Percentiles rank a stretch among this genome's conserved stretches.
Conservation (phyloP, 2,888 invertebrate species). For the Cheilosia vernalis region DNA sequence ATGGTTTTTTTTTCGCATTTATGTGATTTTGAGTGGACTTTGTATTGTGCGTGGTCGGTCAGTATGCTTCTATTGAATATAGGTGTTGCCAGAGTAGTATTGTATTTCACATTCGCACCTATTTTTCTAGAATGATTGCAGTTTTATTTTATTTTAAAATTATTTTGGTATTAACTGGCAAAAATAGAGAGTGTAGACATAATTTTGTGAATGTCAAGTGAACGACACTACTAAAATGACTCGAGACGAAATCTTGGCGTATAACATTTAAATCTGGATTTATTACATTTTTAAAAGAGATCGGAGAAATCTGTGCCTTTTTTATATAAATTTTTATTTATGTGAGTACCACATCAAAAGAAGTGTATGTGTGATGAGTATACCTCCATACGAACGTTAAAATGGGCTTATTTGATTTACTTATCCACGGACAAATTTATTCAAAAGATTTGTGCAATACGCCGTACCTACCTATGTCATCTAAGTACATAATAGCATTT, state of each 20-base stretch:
- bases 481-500: no score
- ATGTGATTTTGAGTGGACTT: constrained; percentile 38
- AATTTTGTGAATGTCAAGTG: no score
- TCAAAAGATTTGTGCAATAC: no score
- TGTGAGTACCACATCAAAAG: no score
- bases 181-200: neutral
- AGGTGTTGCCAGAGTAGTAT: constrained; percentile 20
- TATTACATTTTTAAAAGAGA: neutral
- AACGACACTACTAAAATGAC: neutral
- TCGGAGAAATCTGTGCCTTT: no score
- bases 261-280: no score
- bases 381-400: no score
- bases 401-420: no score
- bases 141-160: neutral
- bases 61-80: neutral
- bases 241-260: neutral
- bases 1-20: constrained; percentile 2
- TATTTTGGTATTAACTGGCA: neutral
- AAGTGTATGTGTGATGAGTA: no score
- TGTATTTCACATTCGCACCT: neutral
- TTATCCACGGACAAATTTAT: no score
- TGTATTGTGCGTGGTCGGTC: neutral
- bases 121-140: neutral
- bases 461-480: no score
- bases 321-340: no score